Evolutionary conservation across 2,888 invertebrate genomes (phyloP).

Genomic region (Limenitis camilla): DNA sequence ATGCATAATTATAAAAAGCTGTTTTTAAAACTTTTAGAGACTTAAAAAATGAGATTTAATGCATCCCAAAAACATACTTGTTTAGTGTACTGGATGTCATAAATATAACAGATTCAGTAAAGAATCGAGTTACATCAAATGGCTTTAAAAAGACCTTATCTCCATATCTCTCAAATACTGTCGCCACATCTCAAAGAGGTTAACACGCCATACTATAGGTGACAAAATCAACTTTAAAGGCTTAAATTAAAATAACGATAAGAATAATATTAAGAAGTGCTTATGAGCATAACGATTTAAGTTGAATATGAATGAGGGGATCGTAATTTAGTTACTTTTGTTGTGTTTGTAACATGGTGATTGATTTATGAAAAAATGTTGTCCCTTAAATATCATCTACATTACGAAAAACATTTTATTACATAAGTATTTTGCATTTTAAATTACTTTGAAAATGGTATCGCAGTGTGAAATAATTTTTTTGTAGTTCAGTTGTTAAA

Average conservation of each 20-base stretch:
- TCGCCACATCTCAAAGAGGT: conserved; percentile 57
- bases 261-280: conserved; percentile 66
- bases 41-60: conserved; percentile 21
- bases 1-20: not conserved
- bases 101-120: conserved; percentile 54
- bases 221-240: conserved; percentile 56
- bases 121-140: conserved; percentile 64
- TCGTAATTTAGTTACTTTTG: too few relatives aligned
- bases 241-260: conserved; percentile 65
- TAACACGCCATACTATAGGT: conserved; percentile 48
- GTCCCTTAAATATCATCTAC: too few relatives aligned
- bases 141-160: conserved; percentile 62
- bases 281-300: conserved; percentile 67
- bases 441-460: too few relatives aligned
- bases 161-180: conserved; percentile 63
- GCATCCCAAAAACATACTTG: conserved; percentile 24
- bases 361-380: too few relatives aligned
- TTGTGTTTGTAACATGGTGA: too few relatives aligned
- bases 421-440: too few relatives aligned
- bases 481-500: too few relatives aligned
- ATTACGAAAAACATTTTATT: too few relatives aligned
- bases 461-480: conserved; percentile 35
- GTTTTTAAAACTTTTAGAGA: conserved; percentile 6
- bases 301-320: conserved; percentile 67
- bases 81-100: conserved; percentile 33